Percentiles rank a stretch among this genome's conserved stretches.
Evolutionary conservation across 23 tunicate species (phyloP).

Genomic region (Trididemnum clinides): DNA sequence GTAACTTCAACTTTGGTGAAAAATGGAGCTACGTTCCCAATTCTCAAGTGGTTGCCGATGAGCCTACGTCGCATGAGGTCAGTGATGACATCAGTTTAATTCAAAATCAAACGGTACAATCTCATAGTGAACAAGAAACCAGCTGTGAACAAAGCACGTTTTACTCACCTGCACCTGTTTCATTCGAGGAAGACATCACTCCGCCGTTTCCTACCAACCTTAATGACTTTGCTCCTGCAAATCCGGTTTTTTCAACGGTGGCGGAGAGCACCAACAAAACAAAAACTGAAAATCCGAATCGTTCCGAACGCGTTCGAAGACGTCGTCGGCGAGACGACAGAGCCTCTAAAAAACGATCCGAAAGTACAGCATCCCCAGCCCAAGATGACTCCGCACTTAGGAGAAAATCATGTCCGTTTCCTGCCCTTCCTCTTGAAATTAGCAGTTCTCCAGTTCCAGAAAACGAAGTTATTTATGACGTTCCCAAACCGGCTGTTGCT

Average conservation of each 20-base stretch:
- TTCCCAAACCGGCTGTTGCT: conserved; percentile 55
- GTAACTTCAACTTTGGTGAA: conserved; percentile 49
- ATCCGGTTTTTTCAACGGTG: neutral
- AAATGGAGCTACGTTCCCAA: conserved; percentile 87
- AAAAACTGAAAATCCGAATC: neutral
- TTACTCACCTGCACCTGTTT: neutral
- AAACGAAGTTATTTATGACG: conserved; percentile 62
- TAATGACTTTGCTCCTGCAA: neutral
- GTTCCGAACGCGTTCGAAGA: conserved; percentile 38
- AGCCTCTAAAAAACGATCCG: neutral
- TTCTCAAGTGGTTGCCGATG: neutral
- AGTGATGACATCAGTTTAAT: neutral
- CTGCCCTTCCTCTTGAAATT: neutral
- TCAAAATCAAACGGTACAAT: neutral
- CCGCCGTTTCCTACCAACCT: neutral
- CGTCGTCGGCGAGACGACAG: conserved; percentile 41
- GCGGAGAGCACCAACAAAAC: neutral
- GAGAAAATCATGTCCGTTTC: conserved; percentile 18
- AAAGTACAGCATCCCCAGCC: neutral
- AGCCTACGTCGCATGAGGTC: neutral
- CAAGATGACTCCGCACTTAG: neutral
- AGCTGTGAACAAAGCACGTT: neutral
- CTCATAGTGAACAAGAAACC: neutral
- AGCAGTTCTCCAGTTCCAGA: neutral
- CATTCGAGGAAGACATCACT: neutral